Evolutionary conservation across 2,797 vertebrate species (phyloP), one percentile per base, ranked within the genome.

Genomic region (Acanthurus leucopareius): DNA sequence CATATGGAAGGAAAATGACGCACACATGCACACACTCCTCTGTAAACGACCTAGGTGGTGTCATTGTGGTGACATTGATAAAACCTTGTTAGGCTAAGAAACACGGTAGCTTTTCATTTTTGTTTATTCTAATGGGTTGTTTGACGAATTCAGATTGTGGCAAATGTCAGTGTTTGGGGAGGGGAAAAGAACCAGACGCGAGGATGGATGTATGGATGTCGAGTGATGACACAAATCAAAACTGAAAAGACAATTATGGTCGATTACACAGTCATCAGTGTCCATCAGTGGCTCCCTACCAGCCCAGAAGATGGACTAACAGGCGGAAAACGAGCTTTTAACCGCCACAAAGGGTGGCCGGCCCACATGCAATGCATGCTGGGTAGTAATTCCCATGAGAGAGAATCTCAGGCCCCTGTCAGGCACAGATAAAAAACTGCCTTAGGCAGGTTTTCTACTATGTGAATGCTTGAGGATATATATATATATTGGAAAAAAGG

Each of bases 221-320:
- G 67, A 92, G 94, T 44, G 96, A 95, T 99, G 97, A 99, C 96
- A 97, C 95, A 99, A 98, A 99, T 98, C 97, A 98, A 97, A 99
- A 98, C 97, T 98, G 98, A 99, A 99, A 99, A 99, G 98, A 99
- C 97, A 99, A 99, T 99, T 99, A 99, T 97, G 96, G 94, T 94
- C 97, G 98, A 99, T 99, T 99, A 99, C 98, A 99, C 98, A 99
- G 96, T 98, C 97, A 97, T 99, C 96, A 97, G 93, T 88, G 95
- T 96, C 96, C 96, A 97, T 97, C 97, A 95, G 96, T 87, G 92
- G 90, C 93, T 94, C 95, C 95, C 96, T 63, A 88, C 95, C 93
- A 95, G 94, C 94, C 95, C 91, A 91, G 93, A 96, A 96, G 94
- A 96, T 95, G 95, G 95, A 94, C 96, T 98, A 99, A 99, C 97